Evolutionary conservation across 1,140 invertebrate species (phyloP), one percentile per base, ranked within the genome.

Genomic region (Scaptomyza montana): DNA sequence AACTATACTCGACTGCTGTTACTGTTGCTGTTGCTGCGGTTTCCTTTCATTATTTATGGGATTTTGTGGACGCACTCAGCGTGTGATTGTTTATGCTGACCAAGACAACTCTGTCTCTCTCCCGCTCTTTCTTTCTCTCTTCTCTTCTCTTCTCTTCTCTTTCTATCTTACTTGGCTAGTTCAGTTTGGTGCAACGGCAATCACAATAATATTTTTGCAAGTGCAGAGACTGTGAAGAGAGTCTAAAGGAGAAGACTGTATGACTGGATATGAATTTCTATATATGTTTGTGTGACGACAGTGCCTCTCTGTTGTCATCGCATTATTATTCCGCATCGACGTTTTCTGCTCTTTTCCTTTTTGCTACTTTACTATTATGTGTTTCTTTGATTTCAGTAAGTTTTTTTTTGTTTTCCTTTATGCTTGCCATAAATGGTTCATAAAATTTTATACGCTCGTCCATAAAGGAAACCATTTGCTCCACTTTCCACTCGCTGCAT

Each of bases 201-300:
- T 78, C 75, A 71, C 71, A 78, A 75, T 78, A 75, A 78, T 78
- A 78, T 75, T 78, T 75, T 75, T 78, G 75, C 75, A 74, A 70
- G 45, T 54, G 51, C 63, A 5, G 19, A 67, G 50, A 47, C 59
- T 66, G 30, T 33, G 3, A 1, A 30, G 5, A 33, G 3, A 50
- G 19, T 30, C 21, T 60, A 7, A 36, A 36, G 33, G 8, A 36
- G 56, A 39, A 10, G 56, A 28, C 21, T 59, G 41, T 13, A 5
- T 51, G 65, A 46, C 65, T 72, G 54, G 39, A 46, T 43, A 43
- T 51, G 55, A 65, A 55, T 67, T 46, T 36, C 8, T 36, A 36
- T 36, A 36, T 36, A 9, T 36, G 33, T 36, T 8, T 36, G 33
- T 36, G 33, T 36, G 33, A n/a, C 12, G 33, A n/a, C 12, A 59